Evolutionary conservation across 2,888 invertebrate species (phyloP).

Genomic region (Atrina japonica): DNA sequence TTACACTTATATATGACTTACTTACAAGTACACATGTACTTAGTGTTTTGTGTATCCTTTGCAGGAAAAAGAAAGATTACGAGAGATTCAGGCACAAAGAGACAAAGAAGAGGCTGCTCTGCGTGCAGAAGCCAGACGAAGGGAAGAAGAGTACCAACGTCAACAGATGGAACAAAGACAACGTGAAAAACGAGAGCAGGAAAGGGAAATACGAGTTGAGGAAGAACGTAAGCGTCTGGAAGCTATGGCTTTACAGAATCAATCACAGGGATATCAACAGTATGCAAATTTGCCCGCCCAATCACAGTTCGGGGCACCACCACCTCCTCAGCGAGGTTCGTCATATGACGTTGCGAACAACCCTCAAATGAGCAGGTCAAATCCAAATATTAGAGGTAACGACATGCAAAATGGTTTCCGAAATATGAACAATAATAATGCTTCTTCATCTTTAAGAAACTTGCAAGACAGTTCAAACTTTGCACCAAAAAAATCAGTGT

Average conservation of each 20-base stretch:
- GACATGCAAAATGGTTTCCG: conserved; percentile 30
- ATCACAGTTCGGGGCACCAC: conserved; percentile 79
- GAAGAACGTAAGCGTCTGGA: conserved; percentile 69
- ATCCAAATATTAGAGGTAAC: conserved; percentile 38
- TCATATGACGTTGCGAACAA: conserved; percentile 84
- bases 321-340: conserved; percentile 92
- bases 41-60: conserved; percentile 6
- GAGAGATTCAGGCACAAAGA: conserved; percentile 78
- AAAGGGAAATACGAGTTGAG: conserved; percentile 64
- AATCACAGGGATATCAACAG: conserved; percentile 58
- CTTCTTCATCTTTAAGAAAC: conserved; percentile 44
- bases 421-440: conserved; percentile 33
- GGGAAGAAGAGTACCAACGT: conserved; percentile 74
- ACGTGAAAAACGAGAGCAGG: conserved; percentile 62
- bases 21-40: too few species aligned
- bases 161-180: conserved; percentile 63
- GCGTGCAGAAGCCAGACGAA: conserved; percentile 81
- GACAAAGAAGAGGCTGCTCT: conserved; percentile 82
- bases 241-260: conserved; percentile 50
- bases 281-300: conserved; percentile 68
- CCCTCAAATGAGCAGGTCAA: conserved; percentile 24
- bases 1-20: too few species aligned
- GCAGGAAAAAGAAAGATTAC: conserved; percentile 74
- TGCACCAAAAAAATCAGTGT: conserved; percentile 80
- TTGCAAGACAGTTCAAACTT: conserved; percentile 58